A percentile compares a stretch with the other conserved stretches of the same genome.
Evolutionary conservation across 1,140 invertebrate genomes (phyloP).

Genomic region (Melitaea cinxia): DNA sequence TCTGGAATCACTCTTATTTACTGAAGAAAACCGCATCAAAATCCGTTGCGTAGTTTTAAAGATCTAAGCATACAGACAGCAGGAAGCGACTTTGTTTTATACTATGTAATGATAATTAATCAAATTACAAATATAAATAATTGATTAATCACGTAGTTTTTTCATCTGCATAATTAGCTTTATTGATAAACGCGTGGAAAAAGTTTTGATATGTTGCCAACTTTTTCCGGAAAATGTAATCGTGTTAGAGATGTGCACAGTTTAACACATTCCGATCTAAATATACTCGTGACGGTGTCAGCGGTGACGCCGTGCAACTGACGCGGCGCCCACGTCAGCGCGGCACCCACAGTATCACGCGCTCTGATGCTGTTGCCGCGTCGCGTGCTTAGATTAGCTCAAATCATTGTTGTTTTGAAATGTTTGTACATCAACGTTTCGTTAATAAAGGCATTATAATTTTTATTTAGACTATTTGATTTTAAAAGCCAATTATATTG

Average conservation of each 20-base stretch:
- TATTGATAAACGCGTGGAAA: slow-evolving; percentile 19
- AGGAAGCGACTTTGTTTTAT: no score
- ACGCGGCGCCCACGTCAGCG: slow-evolving; percentile 51
- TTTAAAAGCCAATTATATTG: no score
- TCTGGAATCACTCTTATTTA: no score
- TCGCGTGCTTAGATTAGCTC: not conserved
- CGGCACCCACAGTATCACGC: slow-evolving; percentile 54
- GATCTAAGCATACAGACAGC: no score
- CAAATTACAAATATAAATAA: no score
- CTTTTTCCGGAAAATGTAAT: slow-evolving; percentile 63
- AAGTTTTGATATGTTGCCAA: slow-evolving; percentile 51
- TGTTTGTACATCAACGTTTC: not conserved
- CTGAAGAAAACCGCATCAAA: no score
- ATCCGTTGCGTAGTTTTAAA: no score
- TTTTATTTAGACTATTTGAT: no score
- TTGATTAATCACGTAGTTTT: not conserved
- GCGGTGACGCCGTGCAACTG: slow-evolving; percentile 60
- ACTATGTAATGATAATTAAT: not conserved
- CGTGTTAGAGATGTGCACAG: slow-evolving; percentile 51
- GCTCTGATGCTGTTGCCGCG: slow-evolving; percentile 27
- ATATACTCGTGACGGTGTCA: slow-evolving; percentile 67
- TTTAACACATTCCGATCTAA: slow-evolving; percentile 74
- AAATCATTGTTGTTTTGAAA: not conserved
- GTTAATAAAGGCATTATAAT: no score
- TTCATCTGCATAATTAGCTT: slow-evolving; percentile 23